A percentile compares a stretch with the other conserved stretches of the same genome.
Conservation (phyloP, 2,113 vertebrate genomes). For the Oreochromis aureus region DNA sequence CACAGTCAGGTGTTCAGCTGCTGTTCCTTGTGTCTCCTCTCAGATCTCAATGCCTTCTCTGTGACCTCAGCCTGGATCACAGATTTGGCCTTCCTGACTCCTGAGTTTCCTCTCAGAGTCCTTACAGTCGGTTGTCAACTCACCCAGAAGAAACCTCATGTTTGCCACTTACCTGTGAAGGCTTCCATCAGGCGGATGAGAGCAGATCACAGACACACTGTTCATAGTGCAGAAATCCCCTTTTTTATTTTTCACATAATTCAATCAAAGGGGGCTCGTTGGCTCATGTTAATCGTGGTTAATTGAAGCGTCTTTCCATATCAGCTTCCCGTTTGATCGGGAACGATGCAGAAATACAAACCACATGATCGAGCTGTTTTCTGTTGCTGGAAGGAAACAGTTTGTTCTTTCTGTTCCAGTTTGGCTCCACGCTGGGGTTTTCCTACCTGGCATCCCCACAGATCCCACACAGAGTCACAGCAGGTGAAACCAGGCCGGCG, state of each 20-base stretch:
- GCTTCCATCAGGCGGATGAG: background rate
- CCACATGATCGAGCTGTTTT: slow-evolving; percentile 1
- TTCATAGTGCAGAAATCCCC: background rate
- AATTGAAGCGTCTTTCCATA: background rate
- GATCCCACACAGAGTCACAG: background rate
- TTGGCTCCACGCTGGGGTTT: background rate
- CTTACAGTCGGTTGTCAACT: background rate
- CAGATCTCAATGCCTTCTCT: background rate
- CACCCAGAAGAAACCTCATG: background rate
- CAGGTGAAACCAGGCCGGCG: background rate
- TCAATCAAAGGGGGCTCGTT: background rate
- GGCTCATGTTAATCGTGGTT: background rate
- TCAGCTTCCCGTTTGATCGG: background rate
- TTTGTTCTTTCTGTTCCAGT: background rate
- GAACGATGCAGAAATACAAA: background rate
- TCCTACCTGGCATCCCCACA: background rate
- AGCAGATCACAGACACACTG: background rate
- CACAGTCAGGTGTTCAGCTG: background rate
- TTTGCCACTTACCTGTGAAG: background rate
- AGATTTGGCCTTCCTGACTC: background rate
- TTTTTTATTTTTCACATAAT: background rate
- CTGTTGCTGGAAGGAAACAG: background rate
- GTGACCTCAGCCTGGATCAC: background rate
- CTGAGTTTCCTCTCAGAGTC: background rate
- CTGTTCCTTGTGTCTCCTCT: background rate